phyloP scores from a whole-genome alignment of 1,140 invertebrate species.

The Cylas formicarius region DNA sequence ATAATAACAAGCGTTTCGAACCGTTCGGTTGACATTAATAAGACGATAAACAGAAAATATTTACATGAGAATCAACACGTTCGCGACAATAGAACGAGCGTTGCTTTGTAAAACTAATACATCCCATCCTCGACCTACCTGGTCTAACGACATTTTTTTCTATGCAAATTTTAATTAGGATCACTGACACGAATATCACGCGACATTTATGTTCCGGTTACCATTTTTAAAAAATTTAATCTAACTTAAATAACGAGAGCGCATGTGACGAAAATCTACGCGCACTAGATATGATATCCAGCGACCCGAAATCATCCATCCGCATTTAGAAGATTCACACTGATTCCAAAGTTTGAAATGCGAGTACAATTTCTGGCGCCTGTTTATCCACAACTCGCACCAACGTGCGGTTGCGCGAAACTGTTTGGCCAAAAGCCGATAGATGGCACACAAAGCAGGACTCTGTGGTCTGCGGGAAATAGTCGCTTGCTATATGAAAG shows the following conservation, averaged over 20 bases:
- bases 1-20: too few species aligned
- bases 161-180: too few species aligned
- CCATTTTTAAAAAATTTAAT: too few species aligned
- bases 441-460: slow-evolving; percentile 6
- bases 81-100: too few species aligned
- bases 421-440: background rate
- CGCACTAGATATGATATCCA: slow-evolving; percentile 10
- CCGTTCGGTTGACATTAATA: too few species aligned
- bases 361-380: slow-evolving; percentile 16
- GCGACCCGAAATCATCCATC: slow-evolving; percentile 13
- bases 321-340: slow-evolving; percentile 19
- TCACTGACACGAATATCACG: too few species aligned
- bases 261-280: slow-evolving; percentile 27
- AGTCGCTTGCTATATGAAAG: too few species aligned
- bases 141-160: slow-evolving; percentile 2
- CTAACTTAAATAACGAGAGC: slow-evolving; percentile 28
- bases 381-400: slow-evolving; percentile 8
- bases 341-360: slow-evolving; percentile 19
- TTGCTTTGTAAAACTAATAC: too few species aligned
- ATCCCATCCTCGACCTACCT: slow-evolving; percentile 15
- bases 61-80: slow-evolving; percentile 7
- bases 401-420: slow-evolving; percentile 19
- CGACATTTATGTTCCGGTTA: too few species aligned
- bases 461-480: background rate
- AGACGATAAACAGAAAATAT: too few species aligned